These are phyloP conservation scores for Rhyacophila evoluta DNA, from an alignment of 2,888 invertebrate genomes.

Conservation along the genomic window DNA sequence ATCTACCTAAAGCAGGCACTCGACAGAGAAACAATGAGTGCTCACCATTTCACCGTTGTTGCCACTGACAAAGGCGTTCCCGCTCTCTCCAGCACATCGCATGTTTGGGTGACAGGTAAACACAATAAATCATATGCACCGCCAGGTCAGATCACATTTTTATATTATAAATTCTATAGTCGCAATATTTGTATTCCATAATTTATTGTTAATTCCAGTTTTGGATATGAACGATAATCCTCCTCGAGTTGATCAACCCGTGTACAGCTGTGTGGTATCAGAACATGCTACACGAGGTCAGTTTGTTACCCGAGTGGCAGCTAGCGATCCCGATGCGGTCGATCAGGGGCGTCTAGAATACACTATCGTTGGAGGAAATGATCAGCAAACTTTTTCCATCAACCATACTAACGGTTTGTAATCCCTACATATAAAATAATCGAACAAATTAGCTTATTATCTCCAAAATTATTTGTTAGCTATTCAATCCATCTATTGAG, in stretches of 20 bases:
- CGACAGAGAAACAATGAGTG: conserved; percentile 81
- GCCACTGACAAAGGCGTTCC: conserved; percentile 90
- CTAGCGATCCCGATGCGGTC: conserved; percentile 87
- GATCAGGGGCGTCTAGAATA: conserved; percentile 82
- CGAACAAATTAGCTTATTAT: background rate
- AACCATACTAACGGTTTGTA: conserved; percentile 59
- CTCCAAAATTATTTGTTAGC: no score
- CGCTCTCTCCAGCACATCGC: conserved; percentile 81
- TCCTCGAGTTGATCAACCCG: conserved; percentile 85
- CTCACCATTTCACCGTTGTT: conserved; percentile 82
- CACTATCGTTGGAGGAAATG: conserved; percentile 86
- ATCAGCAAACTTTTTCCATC: conserved; percentile 79
- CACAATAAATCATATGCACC: no score
- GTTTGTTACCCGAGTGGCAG: conserved; percentile 88
- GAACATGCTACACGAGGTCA: conserved; percentile 87
- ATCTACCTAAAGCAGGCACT: conserved; percentile 83
- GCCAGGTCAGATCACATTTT: no score
- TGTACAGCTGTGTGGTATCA: conserved; percentile 83
- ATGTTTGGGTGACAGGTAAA: conserved; percentile 83
- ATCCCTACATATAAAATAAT: background rate
- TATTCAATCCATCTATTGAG: no score
- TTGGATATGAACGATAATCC: conserved; percentile 93
- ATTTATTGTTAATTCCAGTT: no score
- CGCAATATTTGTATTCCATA: no score
- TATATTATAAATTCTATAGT: no score